phyloP scores from a whole-genome alignment of 2,113 vertebrate genomes.

The Echinops telfairi region DNA sequence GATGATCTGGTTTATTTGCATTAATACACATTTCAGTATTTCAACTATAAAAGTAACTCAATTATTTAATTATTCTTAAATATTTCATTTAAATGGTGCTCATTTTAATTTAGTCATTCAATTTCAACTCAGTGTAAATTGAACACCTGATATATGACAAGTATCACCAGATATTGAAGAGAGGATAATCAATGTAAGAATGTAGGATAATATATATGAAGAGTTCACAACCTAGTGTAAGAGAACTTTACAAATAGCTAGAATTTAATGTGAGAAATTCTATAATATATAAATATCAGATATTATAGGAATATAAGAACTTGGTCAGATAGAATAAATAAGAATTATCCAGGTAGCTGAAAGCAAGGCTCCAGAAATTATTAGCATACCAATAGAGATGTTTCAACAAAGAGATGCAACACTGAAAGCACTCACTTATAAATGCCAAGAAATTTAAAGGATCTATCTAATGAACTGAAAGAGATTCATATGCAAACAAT shows the following conservation, averaged over 20 bases:
- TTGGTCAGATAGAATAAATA: background rate
- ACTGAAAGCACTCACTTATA: background rate
- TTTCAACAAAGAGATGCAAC: background rate
- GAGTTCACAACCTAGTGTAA: background rate
- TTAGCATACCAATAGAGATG: background rate
- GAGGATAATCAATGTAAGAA: background rate
- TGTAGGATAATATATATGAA: background rate
- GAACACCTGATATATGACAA: background rate
- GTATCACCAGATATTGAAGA: background rate
- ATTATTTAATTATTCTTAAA: constrained; percentile 25
- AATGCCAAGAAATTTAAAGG: background rate
- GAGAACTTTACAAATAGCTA: background rate
- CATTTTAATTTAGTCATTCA: background rate
- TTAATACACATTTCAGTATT: background rate
- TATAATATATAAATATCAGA: background rate
- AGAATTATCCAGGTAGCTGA: background rate
- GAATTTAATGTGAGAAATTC: background rate
- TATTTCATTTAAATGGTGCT: background rate
- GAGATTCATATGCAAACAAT: background rate
- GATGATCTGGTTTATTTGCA: background rate
- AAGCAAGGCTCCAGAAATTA: background rate
- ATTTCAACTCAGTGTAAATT: background rate
- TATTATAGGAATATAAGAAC: background rate
- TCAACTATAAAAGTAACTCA: constrained; percentile 28
- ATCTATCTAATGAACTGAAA: background rate